Base-by-base conservation (phyloP, 2,797 vertebrate species). In the Myiothlypis chrysogaster region DNA sequence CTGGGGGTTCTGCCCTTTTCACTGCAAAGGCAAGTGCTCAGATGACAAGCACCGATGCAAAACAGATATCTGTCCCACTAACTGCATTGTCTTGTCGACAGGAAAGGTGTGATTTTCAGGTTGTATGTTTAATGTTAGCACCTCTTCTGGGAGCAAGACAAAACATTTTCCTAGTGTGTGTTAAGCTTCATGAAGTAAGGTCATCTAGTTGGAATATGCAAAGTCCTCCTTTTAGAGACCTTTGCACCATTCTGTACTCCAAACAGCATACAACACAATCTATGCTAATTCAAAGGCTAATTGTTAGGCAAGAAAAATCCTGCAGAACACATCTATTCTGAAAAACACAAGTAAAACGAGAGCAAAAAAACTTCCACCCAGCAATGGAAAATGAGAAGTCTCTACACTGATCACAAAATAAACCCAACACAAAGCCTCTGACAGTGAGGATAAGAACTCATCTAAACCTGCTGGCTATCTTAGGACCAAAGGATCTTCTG, bases 1-100 rank as follows among this genome's bases (percentile, higher is more conserved):
- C 87, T 57, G 89, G 35, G 53, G 79, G 71, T 91, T 92, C 84
- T 94, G 92, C 76, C 84, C 90, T 89, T 91, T 70, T 55, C 83
- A 83, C 2, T 25, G 69, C 77, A 88, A 57, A 81, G 61, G 32
- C 87, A 25, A 34, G 21, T 1, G 23, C 30, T n/a, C 14, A 11
- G 85, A 78, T 34, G 76, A 75, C 64, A 91, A 20, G 7, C 6
- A 8, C 69, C 16, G 0, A 53, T 37, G 43, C 57, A 53, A 77
- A 73, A 27, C 53, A 87, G 39, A 2, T 70, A 65, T 41, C 19
- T 10, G 25, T 68, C 46, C 57, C 64, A n/a, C 25, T 46, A 35
- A 39, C 43, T 47, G 28, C 61, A 71, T 8, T 20, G 14, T 49
- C 78, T 43, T 71, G 37, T 41, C 77, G 64, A 64, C 34, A 61